A percentile compares a stretch with the other conserved stretches of the same genome.
These are phyloP conservation scores for Cheilosia vulpina DNA, from an alignment of 2,888 invertebrate species.

Conservation along the genomic window DNA sequence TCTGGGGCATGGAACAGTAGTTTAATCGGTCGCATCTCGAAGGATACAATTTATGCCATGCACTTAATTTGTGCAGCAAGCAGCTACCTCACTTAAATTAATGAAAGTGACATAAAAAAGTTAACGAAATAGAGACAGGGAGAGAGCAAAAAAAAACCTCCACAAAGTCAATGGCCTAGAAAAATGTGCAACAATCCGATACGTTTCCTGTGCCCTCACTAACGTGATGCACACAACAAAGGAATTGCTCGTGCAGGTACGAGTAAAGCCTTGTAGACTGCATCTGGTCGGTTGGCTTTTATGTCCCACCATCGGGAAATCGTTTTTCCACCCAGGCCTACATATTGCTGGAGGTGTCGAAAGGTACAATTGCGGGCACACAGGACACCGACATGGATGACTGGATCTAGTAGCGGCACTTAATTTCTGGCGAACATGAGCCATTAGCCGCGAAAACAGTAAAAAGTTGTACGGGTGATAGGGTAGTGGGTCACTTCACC, in stretches of 20 bases:
- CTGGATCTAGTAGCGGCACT: conserved; percentile 46
- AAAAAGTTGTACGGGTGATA: no score
- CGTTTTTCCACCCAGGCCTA: conserved; percentile 8
- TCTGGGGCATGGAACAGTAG: not conserved
- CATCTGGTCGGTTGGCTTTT: conserved; percentile 59
- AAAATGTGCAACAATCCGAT: conserved; percentile 53
- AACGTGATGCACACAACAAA: conserved; percentile 38
- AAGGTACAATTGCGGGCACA: conserved; percentile 51
- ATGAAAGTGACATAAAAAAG: conserved; percentile 29
- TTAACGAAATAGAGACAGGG: conserved; percentile 1
- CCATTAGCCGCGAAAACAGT: conserved; percentile 8
- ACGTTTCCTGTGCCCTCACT: conserved; percentile 19
- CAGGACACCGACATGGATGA: conserved; percentile 37
- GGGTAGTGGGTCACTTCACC: not conserved
- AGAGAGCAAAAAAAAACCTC: not conserved
- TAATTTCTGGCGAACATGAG: conserved; percentile 9
- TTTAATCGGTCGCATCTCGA: conserved; percentile 32
- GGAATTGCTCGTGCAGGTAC: not conserved
- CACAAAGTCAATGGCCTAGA: conserved; percentile 66
- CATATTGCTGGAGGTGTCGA: conserved; percentile 34
- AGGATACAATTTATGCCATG: conserved; percentile 43
- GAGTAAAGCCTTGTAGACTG: conserved; percentile 52
- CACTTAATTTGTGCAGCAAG: conserved; percentile 38
- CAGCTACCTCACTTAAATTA: conserved; percentile 38
- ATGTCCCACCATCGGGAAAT: conserved; percentile 35